Percentiles rank a stretch among this genome's conserved stretches.
Evolutionary conservation across 1,140 invertebrate species (phyloP).

Genomic region (Chionoecetes opilio): DNA sequence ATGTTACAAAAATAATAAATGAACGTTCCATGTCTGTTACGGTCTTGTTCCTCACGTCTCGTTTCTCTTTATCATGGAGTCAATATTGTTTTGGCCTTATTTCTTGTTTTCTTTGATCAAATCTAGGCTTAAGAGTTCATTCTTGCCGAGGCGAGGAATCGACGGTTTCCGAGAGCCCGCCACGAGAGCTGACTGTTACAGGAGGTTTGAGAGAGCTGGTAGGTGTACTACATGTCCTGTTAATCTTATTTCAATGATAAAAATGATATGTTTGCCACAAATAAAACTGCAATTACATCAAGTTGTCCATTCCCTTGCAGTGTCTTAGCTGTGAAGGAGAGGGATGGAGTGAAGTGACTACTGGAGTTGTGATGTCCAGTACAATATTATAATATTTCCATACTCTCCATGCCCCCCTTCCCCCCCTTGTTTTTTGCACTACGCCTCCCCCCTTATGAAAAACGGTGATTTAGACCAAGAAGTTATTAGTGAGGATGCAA

Average conservation of each 20-base stretch:
- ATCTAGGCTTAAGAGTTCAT: not conserved
- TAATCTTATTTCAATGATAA: constrained; percentile 76
- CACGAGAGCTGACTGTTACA: not conserved
- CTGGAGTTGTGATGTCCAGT: too few relatives aligned
- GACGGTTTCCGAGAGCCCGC: not conserved
- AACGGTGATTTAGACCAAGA: too few relatives aligned
- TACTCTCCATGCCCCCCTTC: too few relatives aligned
- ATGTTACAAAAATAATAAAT: constrained; percentile 23
- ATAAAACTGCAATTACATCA: constrained; percentile 69
- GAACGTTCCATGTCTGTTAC: not conserved
- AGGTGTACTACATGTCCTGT: constrained; percentile 75
- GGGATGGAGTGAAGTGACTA: not conserved
- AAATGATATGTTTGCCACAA: constrained; percentile 77
- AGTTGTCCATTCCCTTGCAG: not conserved
- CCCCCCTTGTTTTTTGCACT: too few relatives aligned
- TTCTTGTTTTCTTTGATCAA: not conserved
- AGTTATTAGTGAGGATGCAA: too few relatives aligned
- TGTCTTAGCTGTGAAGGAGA: not conserved
- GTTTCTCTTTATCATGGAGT: not conserved
- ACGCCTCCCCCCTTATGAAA: too few relatives aligned
- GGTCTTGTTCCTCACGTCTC: not conserved
- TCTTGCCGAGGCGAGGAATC: not conserved
- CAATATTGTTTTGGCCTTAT: not conserved
- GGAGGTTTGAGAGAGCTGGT: constrained; percentile 61
- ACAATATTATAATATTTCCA: too few relatives aligned